Base-by-base conservation (phyloP, 1,140 invertebrate species). In the Xylocopa sonorina region DNA sequence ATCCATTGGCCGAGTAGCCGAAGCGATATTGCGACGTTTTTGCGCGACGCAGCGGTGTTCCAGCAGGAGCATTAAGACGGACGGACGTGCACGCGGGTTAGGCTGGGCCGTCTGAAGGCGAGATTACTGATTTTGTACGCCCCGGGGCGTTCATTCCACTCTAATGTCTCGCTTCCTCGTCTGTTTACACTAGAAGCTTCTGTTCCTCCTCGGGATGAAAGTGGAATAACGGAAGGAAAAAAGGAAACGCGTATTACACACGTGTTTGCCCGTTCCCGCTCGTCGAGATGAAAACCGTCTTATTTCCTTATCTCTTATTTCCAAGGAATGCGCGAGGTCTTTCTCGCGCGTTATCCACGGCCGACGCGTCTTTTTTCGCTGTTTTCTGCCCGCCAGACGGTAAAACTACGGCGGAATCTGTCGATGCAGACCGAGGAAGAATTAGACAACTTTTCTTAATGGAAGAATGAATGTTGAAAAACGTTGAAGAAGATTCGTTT, bases 101-200 rank as follows among this genome's bases (percentile, higher is more conserved):
- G 80, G 57, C 46, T 63, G 68, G 60, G 62, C n/a, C 75, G 46
- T 67, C 66, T 57, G 72, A 79, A 82, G 75, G 58, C 80, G 73
- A 86, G 73, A 86, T 86, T 86, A 86, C 84, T 86, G 85, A 86
- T 86, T 86, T 66, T 86, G 53, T 86, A 86, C 85, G 85, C 85
- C 77, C 73, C 81, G 72, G 81, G 73, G 72, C 69, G 78, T 82
- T 86, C 84, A 72, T 85, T 82, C 71, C 76, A 68, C 71, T 78
- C 80, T 86, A 86, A 86, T 85, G 84, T 78, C 66, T 82, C 69
- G 80, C 71, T 86, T 82, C 75, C 84, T 78, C 58, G 66, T 78
- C 67, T 86, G 84, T 86, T 85, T 85, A 82, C 75, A 81, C 79
- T 82, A 10, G 32, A n/a, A 62, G 53, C 51, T 58, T 55, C 80